phyloP scores from a whole-genome alignment of 2,888 invertebrate species.

The Synergus gifuensis region DNA sequence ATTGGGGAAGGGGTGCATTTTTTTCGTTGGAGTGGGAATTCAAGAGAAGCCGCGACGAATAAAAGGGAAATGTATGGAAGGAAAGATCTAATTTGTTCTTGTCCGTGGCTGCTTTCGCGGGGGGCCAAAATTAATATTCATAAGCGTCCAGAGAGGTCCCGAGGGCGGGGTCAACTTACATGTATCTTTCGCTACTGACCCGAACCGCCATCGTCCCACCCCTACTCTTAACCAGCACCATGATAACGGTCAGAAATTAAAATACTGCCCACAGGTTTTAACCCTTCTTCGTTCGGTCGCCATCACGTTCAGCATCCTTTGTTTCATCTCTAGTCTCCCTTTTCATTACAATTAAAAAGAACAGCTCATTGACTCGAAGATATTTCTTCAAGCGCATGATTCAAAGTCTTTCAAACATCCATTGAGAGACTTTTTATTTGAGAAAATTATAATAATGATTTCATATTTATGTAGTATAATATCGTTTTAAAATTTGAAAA shows the following conservation, averaged over 20 bases:
- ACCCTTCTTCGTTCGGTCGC: constrained; percentile 68
- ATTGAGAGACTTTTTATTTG: too few species aligned
- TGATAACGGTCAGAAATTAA: constrained; percentile 77
- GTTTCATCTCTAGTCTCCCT: constrained; percentile 55
- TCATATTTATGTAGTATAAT: too few species aligned
- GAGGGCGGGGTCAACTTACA: constrained; percentile 78
- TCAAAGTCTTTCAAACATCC: too few species aligned
- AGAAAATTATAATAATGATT: too few species aligned
- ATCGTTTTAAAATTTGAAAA: too few species aligned
- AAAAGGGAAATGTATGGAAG: constrained; percentile 77
- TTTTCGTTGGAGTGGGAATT: constrained; percentile 44
- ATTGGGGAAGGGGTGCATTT: constrained; percentile 24
- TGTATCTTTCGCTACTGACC: constrained; percentile 78
- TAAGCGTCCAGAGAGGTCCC: constrained; percentile 77
- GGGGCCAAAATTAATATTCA: constrained; percentile 77
- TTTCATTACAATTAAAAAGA: constrained; percentile 13
- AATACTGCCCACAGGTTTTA: constrained; percentile 75
- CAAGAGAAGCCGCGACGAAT: constrained; percentile 64
- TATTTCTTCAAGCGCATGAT: too few species aligned
- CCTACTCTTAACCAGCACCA: constrained; percentile 56
- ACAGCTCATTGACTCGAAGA: background rate
- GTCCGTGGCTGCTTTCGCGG: constrained; percentile 72
- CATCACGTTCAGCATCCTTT: constrained; percentile 54
- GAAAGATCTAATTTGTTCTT: constrained; percentile 78
- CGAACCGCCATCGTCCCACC: constrained; percentile 63